Percentiles rank a stretch among this genome's conserved stretches.
phyloP scores from a whole-genome alignment of 2,797 vertebrate species.

The Gadopsis marmoratus region DNA sequence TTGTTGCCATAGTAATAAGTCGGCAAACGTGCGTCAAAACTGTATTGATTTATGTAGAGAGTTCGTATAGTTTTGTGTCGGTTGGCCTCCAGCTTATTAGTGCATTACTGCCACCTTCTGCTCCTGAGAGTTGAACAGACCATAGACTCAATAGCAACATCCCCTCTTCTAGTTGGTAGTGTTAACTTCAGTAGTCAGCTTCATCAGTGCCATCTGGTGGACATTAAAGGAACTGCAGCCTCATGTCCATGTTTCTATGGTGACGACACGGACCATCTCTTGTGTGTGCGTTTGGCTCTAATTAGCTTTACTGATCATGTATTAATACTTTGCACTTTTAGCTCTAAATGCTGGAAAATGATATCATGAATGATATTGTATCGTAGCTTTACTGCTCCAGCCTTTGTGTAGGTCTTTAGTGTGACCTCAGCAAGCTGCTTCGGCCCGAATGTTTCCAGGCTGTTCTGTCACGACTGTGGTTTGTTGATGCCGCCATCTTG shows the following conservation, averaged over 20 bases:
- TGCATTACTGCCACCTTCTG: too few relatives aligned
- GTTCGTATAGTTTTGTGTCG: too few relatives aligned
- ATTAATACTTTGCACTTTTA: slow-evolving; percentile 62
- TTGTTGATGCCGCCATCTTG: slow-evolving; percentile 13
- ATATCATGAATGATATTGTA: slow-evolving; percentile 11
- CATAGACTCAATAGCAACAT: too few relatives aligned
- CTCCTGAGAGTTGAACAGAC: too few relatives aligned
- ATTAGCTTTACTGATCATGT: slow-evolving; percentile 49
- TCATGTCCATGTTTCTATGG: background rate
- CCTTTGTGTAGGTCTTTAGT: background rate
- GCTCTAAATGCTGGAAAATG: slow-evolving; percentile 51
- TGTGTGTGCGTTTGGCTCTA: slow-evolving; percentile 26
- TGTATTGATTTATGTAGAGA: background rate
- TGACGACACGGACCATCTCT: background rate
- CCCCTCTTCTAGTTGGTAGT: too few relatives aligned
- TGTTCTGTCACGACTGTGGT: slow-evolving; percentile 1
- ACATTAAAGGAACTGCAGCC: slow-evolving; percentile 11
- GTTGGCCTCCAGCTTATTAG: too few relatives aligned
- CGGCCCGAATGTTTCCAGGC: slow-evolving; percentile 6
- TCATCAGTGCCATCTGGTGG: slow-evolving; percentile 25
- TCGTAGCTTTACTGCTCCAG: too few relatives aligned
- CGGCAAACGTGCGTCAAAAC: background rate
- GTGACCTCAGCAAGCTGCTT: background rate
- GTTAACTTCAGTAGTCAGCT: background rate
- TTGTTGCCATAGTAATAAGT: slow-evolving; percentile 21